phyloP scores from a whole-genome alignment of 2,888 invertebrate genomes.

The Epistrophe grossulariae region DNA sequence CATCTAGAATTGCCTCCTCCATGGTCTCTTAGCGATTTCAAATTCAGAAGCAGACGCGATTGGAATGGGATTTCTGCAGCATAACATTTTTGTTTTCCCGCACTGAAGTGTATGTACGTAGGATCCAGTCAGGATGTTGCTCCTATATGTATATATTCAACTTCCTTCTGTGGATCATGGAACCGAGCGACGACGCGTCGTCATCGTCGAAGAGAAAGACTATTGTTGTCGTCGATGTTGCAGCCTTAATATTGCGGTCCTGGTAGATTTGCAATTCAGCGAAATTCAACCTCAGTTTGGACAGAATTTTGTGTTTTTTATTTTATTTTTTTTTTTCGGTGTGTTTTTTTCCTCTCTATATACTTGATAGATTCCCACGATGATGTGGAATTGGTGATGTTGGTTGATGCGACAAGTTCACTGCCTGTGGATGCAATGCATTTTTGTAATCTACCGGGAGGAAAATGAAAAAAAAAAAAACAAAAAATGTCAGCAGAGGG shows the following conservation, averaged over 20 bases:
- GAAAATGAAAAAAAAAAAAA: neutral
- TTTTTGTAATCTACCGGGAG: slow-evolving; percentile 59
- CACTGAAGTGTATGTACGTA: neutral
- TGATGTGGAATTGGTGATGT: slow-evolving; percentile 32
- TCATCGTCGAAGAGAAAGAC: neutral
- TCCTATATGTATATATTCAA: slow-evolving; percentile 23
- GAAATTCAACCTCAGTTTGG: slow-evolving; percentile 55
- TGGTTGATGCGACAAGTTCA: slow-evolving; percentile 57
- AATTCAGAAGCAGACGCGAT: slow-evolving; percentile 39
- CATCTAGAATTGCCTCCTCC: slow-evolving; percentile 39
- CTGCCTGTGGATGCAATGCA: slow-evolving; percentile 51
- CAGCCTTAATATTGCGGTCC: slow-evolving; percentile 45
- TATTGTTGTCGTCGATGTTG: slow-evolving; percentile 39
- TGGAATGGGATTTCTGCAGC: slow-evolving; percentile 45
- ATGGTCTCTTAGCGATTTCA: slow-evolving; percentile 30
- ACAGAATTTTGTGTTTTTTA: neutral
- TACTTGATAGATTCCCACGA: slow-evolving; percentile 26
- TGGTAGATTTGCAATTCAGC: slow-evolving; percentile 51
- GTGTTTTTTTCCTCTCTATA: neutral
- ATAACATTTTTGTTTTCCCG: slow-evolving; percentile 21
- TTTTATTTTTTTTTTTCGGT: neutral
- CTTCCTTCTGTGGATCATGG: slow-evolving; percentile 7
- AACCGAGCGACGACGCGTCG: neutral
- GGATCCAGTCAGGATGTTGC: slow-evolving; percentile 24
- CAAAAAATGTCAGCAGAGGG: too few species aligned